Evolutionary conservation across 1,140 invertebrate species (phyloP).

Genomic region (Marisa cornuarietis): DNA sequence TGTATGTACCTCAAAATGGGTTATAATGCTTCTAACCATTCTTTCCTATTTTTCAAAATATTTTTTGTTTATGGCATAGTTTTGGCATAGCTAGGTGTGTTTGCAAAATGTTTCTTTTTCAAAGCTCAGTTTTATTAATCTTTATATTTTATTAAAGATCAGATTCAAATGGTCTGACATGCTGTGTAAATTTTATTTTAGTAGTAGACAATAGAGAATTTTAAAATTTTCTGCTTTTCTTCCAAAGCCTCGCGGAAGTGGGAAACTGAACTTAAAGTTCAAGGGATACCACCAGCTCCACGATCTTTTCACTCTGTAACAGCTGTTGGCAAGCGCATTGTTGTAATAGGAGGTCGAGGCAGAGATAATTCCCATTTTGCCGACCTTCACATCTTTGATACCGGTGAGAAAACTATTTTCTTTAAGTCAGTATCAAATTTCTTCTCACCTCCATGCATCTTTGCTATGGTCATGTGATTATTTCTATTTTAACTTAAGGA

Average conservation of each 20-base stretch:
- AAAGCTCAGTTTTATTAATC: no score
- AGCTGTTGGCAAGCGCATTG: slow-evolving; percentile 50
- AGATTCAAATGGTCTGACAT: no score
- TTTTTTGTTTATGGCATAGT: no score
- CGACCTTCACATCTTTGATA: slow-evolving; percentile 59
- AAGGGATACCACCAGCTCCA: slow-evolving; percentile 50
- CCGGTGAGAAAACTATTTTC: slow-evolving; percentile 43
- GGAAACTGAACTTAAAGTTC: slow-evolving; percentile 43
- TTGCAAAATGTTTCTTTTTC: no score
- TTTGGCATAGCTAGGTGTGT: no score
- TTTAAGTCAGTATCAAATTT: neutral
- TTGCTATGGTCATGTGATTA: no score
- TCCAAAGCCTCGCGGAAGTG: slow-evolving; percentile 57
- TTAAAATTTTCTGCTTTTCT: neutral
- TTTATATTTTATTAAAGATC: neutral
- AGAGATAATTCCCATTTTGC: slow-evolving; percentile 53
- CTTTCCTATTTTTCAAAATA: no score
- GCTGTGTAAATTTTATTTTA: no score
- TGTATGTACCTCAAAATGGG: neutral
- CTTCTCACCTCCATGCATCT: neutral
- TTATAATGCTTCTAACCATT: neutral
- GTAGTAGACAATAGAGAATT: no score
- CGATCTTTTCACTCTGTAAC: slow-evolving; percentile 60
- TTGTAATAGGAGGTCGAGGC: slow-evolving; percentile 58
- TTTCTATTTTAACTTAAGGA: no score